These are phyloP conservation scores for Caradrina clavipalpis DNA, from an alignment of 2,888 invertebrate genomes.

Conservation along the genomic window DNA sequence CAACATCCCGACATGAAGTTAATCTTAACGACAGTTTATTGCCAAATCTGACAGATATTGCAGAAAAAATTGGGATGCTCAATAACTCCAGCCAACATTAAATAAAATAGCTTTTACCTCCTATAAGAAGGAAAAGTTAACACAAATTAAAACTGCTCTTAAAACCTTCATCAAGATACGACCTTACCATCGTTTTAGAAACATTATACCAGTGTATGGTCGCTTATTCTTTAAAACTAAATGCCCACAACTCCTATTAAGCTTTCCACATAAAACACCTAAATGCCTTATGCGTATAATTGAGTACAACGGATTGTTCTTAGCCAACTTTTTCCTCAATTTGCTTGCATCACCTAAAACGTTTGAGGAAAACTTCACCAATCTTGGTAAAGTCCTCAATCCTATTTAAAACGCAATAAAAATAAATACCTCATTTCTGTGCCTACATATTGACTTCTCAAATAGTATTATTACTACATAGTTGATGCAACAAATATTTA, in stretches of 20 bases:
- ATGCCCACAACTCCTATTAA: background rate
- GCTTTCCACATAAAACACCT: background rate
- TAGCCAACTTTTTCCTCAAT: slow-evolving; percentile 42
- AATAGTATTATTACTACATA: slow-evolving; percentile 15
- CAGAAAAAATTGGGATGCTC: background rate
- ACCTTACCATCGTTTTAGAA: background rate
- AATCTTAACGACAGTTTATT: too few species aligned
- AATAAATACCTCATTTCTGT: slow-evolving; percentile 5
- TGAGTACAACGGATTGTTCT: slow-evolving; percentile 10
- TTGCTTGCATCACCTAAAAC: slow-evolving; percentile 30
- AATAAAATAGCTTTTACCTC: slow-evolving; percentile 6
- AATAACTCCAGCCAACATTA: background rate
- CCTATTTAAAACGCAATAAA: slow-evolving; percentile 22
- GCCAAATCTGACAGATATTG: background rate
- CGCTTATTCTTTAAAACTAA: background rate
- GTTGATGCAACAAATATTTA: background rate
- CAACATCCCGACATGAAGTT: background rate
- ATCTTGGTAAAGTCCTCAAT: slow-evolving; percentile 31
- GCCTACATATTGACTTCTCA: slow-evolving; percentile 9
- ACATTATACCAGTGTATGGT: background rate
- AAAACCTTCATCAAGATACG: background rate
- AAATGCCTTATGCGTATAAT: slow-evolving; percentile 18
- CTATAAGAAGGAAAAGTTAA: background rate
- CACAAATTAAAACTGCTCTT: background rate
- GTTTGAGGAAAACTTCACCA: slow-evolving; percentile 37